Evolutionary conservation across 2,797 vertebrate genomes (phyloP).

Genomic region (Amblyopsis hoosieri): DNA sequence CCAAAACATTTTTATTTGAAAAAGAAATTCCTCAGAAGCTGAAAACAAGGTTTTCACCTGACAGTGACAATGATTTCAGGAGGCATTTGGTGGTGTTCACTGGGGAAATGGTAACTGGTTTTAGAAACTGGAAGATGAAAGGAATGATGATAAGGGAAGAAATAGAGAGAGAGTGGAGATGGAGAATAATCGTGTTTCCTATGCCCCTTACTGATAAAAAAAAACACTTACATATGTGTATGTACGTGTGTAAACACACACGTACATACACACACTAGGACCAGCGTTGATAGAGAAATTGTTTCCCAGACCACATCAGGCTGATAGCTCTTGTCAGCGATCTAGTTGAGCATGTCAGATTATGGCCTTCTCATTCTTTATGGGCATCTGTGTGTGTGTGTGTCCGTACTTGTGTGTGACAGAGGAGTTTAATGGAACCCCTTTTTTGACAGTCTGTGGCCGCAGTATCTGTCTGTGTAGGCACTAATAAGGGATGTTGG

Average conservation of each 20-base stretch:
- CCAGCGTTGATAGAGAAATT: constrained; percentile 19
- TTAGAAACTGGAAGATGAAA: background rate
- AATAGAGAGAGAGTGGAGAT: background rate
- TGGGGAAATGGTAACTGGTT: background rate
- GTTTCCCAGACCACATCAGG: background rate
- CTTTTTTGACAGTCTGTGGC: constrained; percentile 7
- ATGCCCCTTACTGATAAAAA: background rate
- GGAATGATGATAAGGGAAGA: background rate
- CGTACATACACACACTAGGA: background rate
- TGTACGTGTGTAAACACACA: background rate
- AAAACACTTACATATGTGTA: background rate
- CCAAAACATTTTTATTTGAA: too few species aligned
- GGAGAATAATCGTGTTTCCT: background rate
- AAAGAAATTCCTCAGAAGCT: too few species aligned
- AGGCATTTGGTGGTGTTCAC: constrained; percentile 7
- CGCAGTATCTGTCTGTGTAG: constrained; percentile 6
- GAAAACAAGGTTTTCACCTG: too few species aligned
- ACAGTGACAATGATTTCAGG: background rate
- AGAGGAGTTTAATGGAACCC: constrained; percentile 3
- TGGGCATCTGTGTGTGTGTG: background rate
- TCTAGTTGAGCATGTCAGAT: constrained; percentile 2
- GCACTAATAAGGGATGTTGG: constrained; percentile 9
- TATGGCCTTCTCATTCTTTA: background rate
- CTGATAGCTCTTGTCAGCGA: constrained; percentile 10
- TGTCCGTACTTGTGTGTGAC: constrained; percentile 1